Evolutionary conservation across 2,888 invertebrate species (phyloP).

Genomic region (Bruchidius siliquastri): DNA sequence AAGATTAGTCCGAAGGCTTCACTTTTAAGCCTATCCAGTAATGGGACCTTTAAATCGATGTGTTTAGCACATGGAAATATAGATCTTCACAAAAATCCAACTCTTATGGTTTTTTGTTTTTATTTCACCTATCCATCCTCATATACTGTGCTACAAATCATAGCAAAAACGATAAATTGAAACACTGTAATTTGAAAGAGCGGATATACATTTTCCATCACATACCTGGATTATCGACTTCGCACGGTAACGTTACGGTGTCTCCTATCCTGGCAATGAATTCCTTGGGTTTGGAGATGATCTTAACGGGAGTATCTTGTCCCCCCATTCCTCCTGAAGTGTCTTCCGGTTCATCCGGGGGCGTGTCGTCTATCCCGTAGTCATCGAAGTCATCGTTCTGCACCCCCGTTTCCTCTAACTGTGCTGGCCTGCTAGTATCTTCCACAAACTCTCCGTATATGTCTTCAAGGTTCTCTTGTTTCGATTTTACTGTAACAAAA

Average conservation of each 20-base stretch:
- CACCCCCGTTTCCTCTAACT: conserved; percentile 16
- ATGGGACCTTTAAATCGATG: no score
- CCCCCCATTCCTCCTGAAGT: conserved; percentile 3
- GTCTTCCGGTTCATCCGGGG: conserved; percentile 17
- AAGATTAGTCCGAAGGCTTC: no score
- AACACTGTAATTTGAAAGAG: no score
- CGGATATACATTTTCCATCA: background rate
- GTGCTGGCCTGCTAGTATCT: background rate
- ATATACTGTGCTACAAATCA: no score
- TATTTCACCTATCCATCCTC: no score
- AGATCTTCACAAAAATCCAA: no score
- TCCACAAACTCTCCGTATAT: conserved; percentile 25
- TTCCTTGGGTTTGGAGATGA: conserved; percentile 25
- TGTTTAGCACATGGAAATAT: no score
- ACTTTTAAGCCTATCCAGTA: no score
- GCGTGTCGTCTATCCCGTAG: conserved; percentile 24
- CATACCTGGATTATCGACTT: conserved; percentile 14
- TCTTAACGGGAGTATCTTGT: conserved; percentile 11
- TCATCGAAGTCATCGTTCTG: conserved; percentile 34
- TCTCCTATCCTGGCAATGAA: conserved; percentile 35
- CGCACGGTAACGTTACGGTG: conserved; percentile 41
- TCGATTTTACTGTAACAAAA: conserved; percentile 17
- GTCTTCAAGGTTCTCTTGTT: conserved; percentile 20
- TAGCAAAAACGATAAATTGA: no score
- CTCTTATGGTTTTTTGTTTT: no score